Evolutionary conservation across 2,797 vertebrate genomes (phyloP).

Genomic region (Loriculus beryllinus): DNA sequence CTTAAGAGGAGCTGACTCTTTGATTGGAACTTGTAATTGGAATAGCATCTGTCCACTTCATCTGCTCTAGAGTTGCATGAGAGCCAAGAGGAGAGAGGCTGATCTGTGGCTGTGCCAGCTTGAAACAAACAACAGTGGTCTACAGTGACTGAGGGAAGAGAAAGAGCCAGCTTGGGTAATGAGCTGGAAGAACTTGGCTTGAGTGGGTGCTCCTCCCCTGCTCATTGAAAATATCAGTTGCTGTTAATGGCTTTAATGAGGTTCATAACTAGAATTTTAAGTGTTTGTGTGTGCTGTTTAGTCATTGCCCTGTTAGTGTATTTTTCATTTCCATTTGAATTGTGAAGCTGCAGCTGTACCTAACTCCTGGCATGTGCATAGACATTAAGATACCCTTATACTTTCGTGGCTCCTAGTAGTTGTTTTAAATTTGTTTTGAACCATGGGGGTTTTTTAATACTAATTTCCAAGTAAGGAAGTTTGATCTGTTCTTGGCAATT

Average conservation of each 20-base stretch:
- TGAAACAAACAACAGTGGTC: background rate
- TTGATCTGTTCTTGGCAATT: background rate
- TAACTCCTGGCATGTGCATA: background rate
- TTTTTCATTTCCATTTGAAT: background rate
- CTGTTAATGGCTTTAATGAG: constrained; percentile 29
- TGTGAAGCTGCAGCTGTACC: background rate
- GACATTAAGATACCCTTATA: background rate
- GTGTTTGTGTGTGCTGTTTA: background rate
- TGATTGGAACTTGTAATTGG: background rate
- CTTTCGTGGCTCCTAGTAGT: background rate
- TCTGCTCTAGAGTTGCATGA: background rate
- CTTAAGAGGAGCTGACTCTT: background rate
- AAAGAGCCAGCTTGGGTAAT: background rate
- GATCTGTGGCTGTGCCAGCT: background rate
- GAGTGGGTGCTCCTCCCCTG: background rate
- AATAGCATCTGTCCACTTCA: constrained; percentile 7
- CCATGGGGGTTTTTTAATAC: background rate
- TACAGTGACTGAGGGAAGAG: background rate
- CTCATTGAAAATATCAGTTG: constrained; percentile 7
- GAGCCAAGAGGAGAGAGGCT: background rate
- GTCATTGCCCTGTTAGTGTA: background rate
- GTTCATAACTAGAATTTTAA: background rate
- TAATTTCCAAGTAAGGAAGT: background rate
- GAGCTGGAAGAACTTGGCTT: constrained; percentile 11
- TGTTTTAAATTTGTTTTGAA: background rate